These are phyloP conservation scores for Bradypodion pumilum DNA, from an alignment of 2,797 vertebrate species.

Conservation along the genomic window DNA sequence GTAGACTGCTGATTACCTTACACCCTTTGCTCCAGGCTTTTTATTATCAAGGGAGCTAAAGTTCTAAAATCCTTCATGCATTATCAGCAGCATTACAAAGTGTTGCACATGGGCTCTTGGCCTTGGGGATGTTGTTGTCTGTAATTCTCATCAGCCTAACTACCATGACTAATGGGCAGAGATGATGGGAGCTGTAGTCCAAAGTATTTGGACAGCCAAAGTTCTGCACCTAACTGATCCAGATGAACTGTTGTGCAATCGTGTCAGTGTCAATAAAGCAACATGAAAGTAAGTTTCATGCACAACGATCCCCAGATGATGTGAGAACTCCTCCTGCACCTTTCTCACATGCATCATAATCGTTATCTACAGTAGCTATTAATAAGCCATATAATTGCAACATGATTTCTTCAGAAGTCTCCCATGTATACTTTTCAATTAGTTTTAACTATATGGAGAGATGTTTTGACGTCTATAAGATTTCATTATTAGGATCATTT, in stretches of 20 bases:
- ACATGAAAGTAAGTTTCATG: neutral
- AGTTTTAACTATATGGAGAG: slow-evolving; percentile 28
- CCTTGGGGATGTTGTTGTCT: neutral
- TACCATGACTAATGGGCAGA: neutral
- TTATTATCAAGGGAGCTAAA: slow-evolving; percentile 5
- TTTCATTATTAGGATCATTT: slow-evolving; percentile 38
- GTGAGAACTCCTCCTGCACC: neutral
- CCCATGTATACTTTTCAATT: neutral
- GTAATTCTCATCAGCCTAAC: neutral
- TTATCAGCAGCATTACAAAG: neutral
- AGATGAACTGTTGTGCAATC: neutral
- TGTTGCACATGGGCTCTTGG: neutral
- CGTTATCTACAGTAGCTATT: slow-evolving; percentile 21
- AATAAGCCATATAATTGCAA: slow-evolving; percentile 21
- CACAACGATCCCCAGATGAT: neutral
- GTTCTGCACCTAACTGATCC: neutral
- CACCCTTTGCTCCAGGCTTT: neutral
- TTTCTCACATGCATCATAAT: slow-evolving; percentile 8
- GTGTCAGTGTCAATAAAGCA: neutral
- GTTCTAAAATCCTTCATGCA: slow-evolving; percentile 18
- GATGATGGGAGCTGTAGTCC: neutral
- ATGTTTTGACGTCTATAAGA: neutral
- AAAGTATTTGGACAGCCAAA: neutral
- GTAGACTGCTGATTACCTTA: neutral
- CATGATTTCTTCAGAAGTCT: slow-evolving; percentile 24